Evolutionary conservation across 1,140 invertebrate genomes (phyloP), one percentile per base, ranked within the genome.

Genomic region (Samia ricini): DNA sequence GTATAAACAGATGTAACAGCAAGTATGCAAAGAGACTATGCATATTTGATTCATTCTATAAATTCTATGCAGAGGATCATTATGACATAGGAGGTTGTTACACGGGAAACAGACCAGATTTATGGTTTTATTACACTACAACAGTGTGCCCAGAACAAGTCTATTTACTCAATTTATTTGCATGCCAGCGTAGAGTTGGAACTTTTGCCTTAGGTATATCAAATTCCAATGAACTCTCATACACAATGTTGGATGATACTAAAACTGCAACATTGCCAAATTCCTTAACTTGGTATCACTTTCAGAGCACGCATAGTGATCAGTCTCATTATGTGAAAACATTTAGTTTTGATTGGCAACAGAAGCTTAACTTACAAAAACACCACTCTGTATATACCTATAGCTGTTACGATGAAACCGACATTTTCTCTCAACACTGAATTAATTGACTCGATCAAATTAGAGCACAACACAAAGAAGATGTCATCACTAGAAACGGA

Each of bases 71-170:
- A 15, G 50, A 20, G 20, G 71, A 72, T 33, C 61, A 80, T 18
- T 83, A 81, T 71, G 80, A 87, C 33, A 82, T 89, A 23, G 86
- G 84, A 23, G 84, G 83, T 10, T 78, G 74, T 21, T 85, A 81
- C 42, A 66, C 64, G 5, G 60, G 71, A 0, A 23, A 65, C 1
- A 67, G 72, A 18, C 66, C 81, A 21, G 82, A 85, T 12, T 63
- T 85, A 4, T 87, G 83, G 83, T 89, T 89, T 58, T 83, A 69
- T 48, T 79, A 63, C 4, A 78, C 72, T 10, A 81, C 81, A 22
- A 72, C 77, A 7, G 19, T 61, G 20, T 79, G 76, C 24, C 75
- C 74, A 1, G 71, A 72, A 4, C 19, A 70, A 5, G 76, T 73
- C 22, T 74, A 72, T n/a, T 50, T 89, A 18, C 36, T 89, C 3